Percentiles rank a stretch among this genome's conserved stretches.
Evolutionary conservation across 2,888 invertebrate genomes (phyloP).

Genomic region (Calliphora vomitoria): DNA sequence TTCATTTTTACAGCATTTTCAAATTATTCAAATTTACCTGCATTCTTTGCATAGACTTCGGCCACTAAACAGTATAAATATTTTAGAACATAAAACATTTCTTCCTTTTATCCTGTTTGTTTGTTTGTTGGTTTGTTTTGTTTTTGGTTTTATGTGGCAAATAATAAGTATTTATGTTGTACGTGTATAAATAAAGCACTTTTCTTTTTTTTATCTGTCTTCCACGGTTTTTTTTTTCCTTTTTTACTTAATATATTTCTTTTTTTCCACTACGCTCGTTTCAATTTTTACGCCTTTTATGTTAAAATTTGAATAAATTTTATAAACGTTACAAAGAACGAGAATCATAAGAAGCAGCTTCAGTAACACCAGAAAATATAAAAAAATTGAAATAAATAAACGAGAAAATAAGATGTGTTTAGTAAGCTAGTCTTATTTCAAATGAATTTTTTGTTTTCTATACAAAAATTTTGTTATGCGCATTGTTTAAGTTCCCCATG

Average conservation of each 20-base stretch:
- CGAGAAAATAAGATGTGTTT: conserved; percentile 43
- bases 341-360: conserved; percentile 23
- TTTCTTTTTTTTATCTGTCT: background rate
- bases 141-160: conserved; percentile 15
- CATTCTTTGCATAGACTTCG: conserved; percentile 76
- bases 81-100: conserved; percentile 78
- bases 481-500: background rate
- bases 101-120: background rate
- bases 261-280: background rate
- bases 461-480: conserved; percentile 28
- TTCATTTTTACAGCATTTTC: background rate
- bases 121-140: background rate
- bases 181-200: conserved; percentile 27
- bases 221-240: background rate
- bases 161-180: conserved; percentile 24
- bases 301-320: conserved; percentile 47
- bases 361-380: background rate
- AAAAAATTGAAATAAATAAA: background rate
- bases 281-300: conserved; percentile 34
- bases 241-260: conserved; percentile 23
- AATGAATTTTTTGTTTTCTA: conserved; percentile 49
- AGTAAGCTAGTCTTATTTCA: conserved; percentile 48
- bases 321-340: conserved; percentile 5
- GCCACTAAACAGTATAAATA: conserved; percentile 76
- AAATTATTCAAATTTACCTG: conserved; percentile 72